Evolutionary conservation across 2,113 vertebrate species (phyloP), one percentile per base, ranked within the genome.

Genomic region (Malurus elegans): DNA sequence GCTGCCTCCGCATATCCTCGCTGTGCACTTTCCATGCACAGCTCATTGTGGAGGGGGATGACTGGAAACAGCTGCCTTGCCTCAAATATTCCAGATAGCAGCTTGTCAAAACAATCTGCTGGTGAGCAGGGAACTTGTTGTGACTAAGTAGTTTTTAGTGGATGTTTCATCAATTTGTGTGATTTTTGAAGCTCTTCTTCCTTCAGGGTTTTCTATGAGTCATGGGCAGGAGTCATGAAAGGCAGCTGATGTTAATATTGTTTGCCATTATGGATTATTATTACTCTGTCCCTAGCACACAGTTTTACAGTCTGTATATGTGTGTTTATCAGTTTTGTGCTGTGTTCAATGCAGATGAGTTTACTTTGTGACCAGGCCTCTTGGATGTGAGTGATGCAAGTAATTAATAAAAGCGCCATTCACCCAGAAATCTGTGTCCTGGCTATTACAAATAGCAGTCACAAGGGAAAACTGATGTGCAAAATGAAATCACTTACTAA

Each of bases 61-160:
- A 48, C 34, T 92, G 20, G 58, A 67, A 94, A 87, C 86, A 94
- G 83, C 90, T 90, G 88, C 71, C 45, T 91, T 88, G 65, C 53
- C 91, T 96, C 89, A 93, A 34, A 75, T 93, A 79, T 74, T 90
- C 66, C 87, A 94, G 79, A 93, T 80, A 95, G 71, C 74, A 86
- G 13, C 54, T 87, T 88, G 56, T 92, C 79, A 92, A 95, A 96
- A 92, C 92, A 95, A 36, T 66, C 69, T 84, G 18, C 65, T 93
- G 71, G 64, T 67, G 40, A 90, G 34, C 67, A 80, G 48, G 36
- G 69, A 92, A 71, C 44, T 93, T 88, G 29, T 69, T 94, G 74
- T 88, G 88, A 83, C 72, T 86, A 74, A 86, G 74, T 86, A 23
- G 80, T 88, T 86, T 93, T 86, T 90, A 88, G 56, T 71, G 48